Evolutionary conservation across 2,888 invertebrate genomes (phyloP), one percentile per base, ranked within the genome.

Genomic region (Tholera decimalis): DNA sequence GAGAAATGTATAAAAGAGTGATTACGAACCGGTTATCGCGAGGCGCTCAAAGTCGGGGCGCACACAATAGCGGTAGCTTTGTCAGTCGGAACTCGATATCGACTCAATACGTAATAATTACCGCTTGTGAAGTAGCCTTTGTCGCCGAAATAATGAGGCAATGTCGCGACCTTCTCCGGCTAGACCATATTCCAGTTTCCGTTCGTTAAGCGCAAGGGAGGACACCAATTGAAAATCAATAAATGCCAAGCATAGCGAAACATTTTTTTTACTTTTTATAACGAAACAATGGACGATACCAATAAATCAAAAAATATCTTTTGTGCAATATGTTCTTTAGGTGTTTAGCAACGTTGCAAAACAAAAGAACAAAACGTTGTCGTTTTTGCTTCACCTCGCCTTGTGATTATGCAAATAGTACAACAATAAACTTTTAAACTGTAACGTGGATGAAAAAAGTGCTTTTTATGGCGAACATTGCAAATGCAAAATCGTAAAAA

Each of bases 321-420:
- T 94, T 93, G 91, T 93, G 85, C 86, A 90, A 88, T 69, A 84
- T 85, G 85, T 88, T 91, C 87, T 91, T 89, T 88, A 87, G 88
- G 82, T 85, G 88, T 91, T 92, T 89, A 87, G 89, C 90, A 88
- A 74, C 89, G 86, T 87, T 86, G 84, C 88, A 80, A 89, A 90
- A 92, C 89, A 93, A 93, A 89, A 86, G 89, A 91, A 91, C 90
- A 92, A 91, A 92, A 91, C 88, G 77, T 79, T 83, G 85, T 79
- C 82, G 89, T 94, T 94, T 95, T 95, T 93, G 89, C 91, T 83
- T 87, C 85, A 88, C 89, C 89, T 93, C 88, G 90, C 89, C 87
- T 90, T 89, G 91, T 89, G 93, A 92, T 93, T 95, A 95, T 95
- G 95, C 94, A 95, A 95, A 94, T 94, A 85, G 90, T 80, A 86